Base-by-base conservation (phyloP, 1,140 invertebrate species). In the Brachionus koreanus region DNA sequence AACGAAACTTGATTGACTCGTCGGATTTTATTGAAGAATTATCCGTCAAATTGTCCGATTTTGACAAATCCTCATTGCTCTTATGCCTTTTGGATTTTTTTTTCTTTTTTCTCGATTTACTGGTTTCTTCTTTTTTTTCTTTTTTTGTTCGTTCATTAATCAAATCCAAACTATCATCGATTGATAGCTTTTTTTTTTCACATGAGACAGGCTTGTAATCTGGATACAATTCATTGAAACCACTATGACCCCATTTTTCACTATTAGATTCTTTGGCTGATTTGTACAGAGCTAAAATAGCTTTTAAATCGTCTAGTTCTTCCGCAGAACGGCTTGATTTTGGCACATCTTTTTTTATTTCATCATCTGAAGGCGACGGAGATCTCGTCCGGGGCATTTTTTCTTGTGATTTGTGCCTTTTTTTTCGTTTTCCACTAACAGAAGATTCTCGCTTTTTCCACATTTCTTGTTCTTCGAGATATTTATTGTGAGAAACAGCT, bases 171-270 rank as follows among this genome's bases (percentile, higher is more conserved):
- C 35, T 37, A 16, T 65, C 35, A 23, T 57, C 49, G 23, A 57
- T 79, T 37, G 76, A 35, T 9, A 35, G 4, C 33, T 57, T 61
- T 79, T 39, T 77, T n/a, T 33, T 79, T 16, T 23, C 19, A 39
- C 23, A 35, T 52, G 10, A 1, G 16, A 1, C 29, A 10, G 7
- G 76, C 2, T 46, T 35, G 19, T n/a, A 23, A 79, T 79, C 49
- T 10, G 76, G 76, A 63, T 79, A 79, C 3, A 79, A 37, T 29
- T 79, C 46, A 1, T 61, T 7, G 7, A 61, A 79, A 25, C 76
- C 76, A 65, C 76, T 79, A 35, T 79, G 76, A n/a, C 39, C 76
- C 76, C 76, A 79, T 79, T 65, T 79, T 61, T 79, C 76, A 65
- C 3, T 61, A 37, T 29, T 57, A 23, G 13, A 7, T 61, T 79